phyloP scores from a whole-genome alignment of 2,113 vertebrate species.

The Cacatua alba region DNA sequence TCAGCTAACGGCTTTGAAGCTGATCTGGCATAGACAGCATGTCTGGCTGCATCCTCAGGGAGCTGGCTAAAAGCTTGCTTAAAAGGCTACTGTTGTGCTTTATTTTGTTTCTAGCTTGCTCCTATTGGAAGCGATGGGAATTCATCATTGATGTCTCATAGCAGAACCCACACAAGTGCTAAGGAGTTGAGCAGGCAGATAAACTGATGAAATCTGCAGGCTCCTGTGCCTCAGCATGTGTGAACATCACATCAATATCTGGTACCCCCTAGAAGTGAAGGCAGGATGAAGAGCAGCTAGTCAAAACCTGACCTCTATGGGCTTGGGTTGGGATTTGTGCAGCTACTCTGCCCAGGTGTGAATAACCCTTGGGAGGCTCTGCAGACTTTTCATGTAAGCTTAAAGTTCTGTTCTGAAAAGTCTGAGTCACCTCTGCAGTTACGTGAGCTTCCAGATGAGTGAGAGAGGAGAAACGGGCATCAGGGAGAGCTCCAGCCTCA shows the following conservation, averaged over 20 bases:
- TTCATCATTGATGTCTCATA: neutral
- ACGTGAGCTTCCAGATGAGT: neutral
- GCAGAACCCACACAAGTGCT: neutral
- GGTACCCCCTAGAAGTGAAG: neutral
- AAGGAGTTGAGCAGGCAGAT: neutral
- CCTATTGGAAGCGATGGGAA: neutral
- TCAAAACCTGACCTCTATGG: neutral
- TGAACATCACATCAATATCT: neutral
- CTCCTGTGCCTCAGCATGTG: neutral
- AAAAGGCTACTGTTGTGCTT: slow-evolving; percentile 2
- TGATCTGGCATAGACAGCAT: neutral
- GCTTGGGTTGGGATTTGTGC: neutral
- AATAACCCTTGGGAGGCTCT: neutral
- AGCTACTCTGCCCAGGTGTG: neutral
- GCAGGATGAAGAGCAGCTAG: neutral
- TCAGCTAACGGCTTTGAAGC: slow-evolving; percentile 21
- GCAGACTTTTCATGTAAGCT: neutral
- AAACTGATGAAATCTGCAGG: neutral
- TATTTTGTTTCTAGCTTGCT: neutral
- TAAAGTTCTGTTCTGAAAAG: neutral
- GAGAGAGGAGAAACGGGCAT: neutral
- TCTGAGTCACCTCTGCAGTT: neutral
- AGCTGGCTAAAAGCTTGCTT: slow-evolving; percentile 17
- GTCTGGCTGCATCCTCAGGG: slow-evolving; percentile 23
- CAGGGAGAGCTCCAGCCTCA: neutral